Conservation (phyloP, 2,888 invertebrate species). For the Drosophila demipolita region DNA sequence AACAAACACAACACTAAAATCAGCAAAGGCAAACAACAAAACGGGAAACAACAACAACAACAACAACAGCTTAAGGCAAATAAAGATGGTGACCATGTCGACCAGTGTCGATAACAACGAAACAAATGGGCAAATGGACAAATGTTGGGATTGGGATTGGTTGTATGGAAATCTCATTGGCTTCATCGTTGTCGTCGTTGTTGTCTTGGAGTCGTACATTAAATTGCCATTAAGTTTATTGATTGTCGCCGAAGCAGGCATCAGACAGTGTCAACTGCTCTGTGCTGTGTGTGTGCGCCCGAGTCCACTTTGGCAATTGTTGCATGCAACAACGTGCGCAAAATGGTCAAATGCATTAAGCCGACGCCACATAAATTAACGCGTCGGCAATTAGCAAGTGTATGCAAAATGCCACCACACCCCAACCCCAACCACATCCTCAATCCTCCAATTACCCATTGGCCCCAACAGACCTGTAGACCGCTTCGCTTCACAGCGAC, state of each 20-base stretch:
- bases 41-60: conserved; percentile 32
- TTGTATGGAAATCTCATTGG: conserved; percentile 18
- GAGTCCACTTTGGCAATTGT: conserved; percentile 65
- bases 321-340: conserved; percentile 61
- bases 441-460: conserved; percentile 3
- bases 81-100: conserved; percentile 67
- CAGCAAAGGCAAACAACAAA: conserved; percentile 58
- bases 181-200: conserved; percentile 4
- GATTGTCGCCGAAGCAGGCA: conserved; percentile 73
- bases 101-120: conserved; percentile 58
- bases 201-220: conserved; percentile 61
- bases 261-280: conserved; percentile 22
- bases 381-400: conserved; percentile 79
- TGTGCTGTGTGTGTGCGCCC: not conserved
- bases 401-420: conserved; percentile 72
- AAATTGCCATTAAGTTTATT: conserved; percentile 81
- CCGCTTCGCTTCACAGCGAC: conserved; percentile 39
- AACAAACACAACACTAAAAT: conserved; percentile 42
- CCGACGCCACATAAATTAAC: conserved; percentile 80
- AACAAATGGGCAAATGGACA: conserved; percentile 38
- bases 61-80: conserved; percentile 43
- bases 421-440: not conserved
- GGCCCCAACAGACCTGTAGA: conserved; percentile 41
- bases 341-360: conserved; percentile 74
- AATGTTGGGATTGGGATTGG: conserved; percentile 3